Percentiles rank a stretch among this genome's conserved stretches.
These are phyloP conservation scores for Micrastur ruficollis DNA, from an alignment of 2,797 vertebrate species.

Conservation along the genomic window DNA sequence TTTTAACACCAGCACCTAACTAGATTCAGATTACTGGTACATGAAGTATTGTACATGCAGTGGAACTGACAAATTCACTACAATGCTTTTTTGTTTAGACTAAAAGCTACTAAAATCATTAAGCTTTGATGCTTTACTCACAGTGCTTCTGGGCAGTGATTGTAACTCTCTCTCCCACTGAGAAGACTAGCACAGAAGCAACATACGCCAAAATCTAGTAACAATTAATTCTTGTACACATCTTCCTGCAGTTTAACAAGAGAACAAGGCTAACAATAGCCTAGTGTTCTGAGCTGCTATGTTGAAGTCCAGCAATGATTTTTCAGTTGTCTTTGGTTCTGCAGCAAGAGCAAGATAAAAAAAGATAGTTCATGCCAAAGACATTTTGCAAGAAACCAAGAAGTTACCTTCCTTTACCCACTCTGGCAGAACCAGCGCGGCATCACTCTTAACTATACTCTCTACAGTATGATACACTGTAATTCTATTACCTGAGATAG, in stretches of 20 bases:
- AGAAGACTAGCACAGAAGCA: neutral
- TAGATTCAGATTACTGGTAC: neutral
- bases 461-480: neutral
- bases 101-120: neutral
- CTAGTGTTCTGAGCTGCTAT: neutral
- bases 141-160: neutral
- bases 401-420: neutral
- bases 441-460: neutral
- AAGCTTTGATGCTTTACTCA: neutral
- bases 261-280: constrained; percentile 1
- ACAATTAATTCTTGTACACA: neutral
- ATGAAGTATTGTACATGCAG: neutral
- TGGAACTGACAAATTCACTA: neutral
- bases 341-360: neutral
- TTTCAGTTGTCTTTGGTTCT: neutral
- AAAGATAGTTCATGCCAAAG: neutral
- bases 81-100: neutral
- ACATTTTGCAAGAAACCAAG: neutral
- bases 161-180: neutral
- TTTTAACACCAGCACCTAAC: neutral
- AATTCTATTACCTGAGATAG: neutral
- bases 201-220: neutral
- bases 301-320: neutral
- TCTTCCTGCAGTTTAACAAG: constrained; percentile 14
- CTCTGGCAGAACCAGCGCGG: neutral